Evolutionary conservation across 2,113 vertebrate species (phyloP).

Genomic region (Amazona guildingii): DNA sequence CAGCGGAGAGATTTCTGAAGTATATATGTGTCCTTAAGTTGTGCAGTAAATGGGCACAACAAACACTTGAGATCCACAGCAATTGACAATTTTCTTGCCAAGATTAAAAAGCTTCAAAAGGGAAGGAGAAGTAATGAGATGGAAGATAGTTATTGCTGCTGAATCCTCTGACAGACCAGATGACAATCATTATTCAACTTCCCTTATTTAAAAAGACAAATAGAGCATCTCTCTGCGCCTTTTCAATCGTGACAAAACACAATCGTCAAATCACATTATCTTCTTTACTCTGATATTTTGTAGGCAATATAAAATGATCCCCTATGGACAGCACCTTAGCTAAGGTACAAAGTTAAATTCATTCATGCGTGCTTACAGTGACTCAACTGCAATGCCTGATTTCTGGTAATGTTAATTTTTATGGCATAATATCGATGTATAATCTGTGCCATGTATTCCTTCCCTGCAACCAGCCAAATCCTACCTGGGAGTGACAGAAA

Average conservation of each 20-base stretch:
- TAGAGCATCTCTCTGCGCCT: background rate
- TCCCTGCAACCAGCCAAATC: background rate
- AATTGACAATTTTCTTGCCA: background rate
- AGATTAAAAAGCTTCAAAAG: conserved; percentile 11
- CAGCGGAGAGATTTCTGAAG: background rate
- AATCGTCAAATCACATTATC: conserved; percentile 46
- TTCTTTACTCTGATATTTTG: conserved; percentile 17
- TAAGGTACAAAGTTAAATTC: background rate
- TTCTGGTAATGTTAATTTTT: background rate
- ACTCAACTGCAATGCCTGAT: background rate
- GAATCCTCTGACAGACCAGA: conserved; percentile 30
- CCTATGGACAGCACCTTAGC: background rate
- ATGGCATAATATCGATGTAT: background rate
- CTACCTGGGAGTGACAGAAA: background rate
- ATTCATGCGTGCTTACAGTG: background rate
- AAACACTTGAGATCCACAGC: background rate
- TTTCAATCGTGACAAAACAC: background rate
- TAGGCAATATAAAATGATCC: background rate
- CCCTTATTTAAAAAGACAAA: conserved; percentile 48
- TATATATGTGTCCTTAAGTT: background rate
- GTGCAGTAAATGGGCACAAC: background rate
- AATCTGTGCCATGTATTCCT: background rate
- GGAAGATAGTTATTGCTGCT: conserved; percentile 10
- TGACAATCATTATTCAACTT: conserved; percentile 1
- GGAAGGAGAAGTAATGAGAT: conserved; percentile 15